Conservation (phyloP, 1,140 invertebrate genomes). For the Bicyclus anynana region DNA sequence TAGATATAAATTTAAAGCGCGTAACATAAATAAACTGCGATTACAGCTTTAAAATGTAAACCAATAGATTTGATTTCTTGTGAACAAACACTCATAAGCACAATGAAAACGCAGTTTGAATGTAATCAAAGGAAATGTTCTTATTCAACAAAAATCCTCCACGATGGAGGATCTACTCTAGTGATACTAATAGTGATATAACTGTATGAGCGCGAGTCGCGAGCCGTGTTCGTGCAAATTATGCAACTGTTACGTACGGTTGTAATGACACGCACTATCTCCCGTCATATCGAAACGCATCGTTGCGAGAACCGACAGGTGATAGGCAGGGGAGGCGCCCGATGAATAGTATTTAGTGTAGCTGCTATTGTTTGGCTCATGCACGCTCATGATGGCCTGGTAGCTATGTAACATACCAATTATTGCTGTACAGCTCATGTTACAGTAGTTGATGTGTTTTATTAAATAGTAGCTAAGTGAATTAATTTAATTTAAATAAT, state of each 20-base stretch:
- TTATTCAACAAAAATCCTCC: slow-evolving; percentile 10
- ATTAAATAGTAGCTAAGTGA: too few relatives aligned
- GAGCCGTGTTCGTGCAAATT: slow-evolving; percentile 40
- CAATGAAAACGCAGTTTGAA: too few relatives aligned
- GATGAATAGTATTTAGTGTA: slow-evolving; percentile 1
- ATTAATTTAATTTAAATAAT: too few relatives aligned
- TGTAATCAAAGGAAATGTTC: too few relatives aligned
- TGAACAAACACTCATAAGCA: too few relatives aligned
- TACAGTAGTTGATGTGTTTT: too few relatives aligned
- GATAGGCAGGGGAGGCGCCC: slow-evolving; percentile 32
- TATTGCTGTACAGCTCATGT: not conserved
- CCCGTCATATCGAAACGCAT: slow-evolving; percentile 59
- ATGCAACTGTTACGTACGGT: slow-evolving; percentile 52
- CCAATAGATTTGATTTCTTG: too few relatives aligned
- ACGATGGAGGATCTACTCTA: slow-evolving; percentile 32
- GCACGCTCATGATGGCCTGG: not conserved
- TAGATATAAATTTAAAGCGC: too few relatives aligned
- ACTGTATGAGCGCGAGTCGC: slow-evolving; percentile 35
- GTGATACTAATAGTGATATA: slow-evolving; percentile 46
- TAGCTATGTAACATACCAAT: not conserved
- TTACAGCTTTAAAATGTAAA: too few relatives aligned
- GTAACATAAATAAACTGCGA: too few relatives aligned
- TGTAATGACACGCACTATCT: slow-evolving; percentile 61
- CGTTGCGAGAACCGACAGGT: slow-evolving; percentile 51
- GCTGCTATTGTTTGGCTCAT: slow-evolving; percentile 9